These are phyloP conservation scores for Chanos chanos DNA, from an alignment of 2,797 vertebrate species.

Conservation along the genomic window DNA sequence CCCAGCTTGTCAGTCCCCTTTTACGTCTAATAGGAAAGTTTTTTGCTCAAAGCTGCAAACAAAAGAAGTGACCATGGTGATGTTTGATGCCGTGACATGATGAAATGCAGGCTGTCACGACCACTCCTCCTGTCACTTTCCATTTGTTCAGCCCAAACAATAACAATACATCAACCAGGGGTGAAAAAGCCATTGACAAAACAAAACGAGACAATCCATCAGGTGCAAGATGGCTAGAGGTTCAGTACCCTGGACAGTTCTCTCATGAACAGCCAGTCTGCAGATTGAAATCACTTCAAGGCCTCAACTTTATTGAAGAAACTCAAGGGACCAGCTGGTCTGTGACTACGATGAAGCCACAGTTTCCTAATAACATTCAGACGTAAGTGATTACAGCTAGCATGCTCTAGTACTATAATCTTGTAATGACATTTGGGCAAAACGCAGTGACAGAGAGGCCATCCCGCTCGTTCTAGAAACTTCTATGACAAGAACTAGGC, in stretches of 20 bases:
- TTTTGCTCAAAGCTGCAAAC: not conserved
- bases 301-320: constrained; percentile 11
- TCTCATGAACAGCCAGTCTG: constrained; percentile 3
- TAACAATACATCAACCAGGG: not conserved
- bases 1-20: constrained; percentile 4
- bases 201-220: not conserved
- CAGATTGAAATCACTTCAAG: constrained; percentile 27
- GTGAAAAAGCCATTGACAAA: too few relatives aligned
- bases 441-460: too few relatives aligned
- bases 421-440: too few relatives aligned
- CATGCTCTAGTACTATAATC: too few relatives aligned
- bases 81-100: not conserved
- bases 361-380: too few relatives aligned
- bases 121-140: too few relatives aligned
- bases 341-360: too few relatives aligned
- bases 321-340: constrained; percentile 40
- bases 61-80: not conserved
- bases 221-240: not conserved
- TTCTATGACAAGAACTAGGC: too few relatives aligned
- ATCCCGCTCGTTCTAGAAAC: too few relatives aligned
- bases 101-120: constrained; percentile 3
- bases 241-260: constrained; percentile 69
- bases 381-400: too few relatives aligned
- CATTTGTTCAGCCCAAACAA: not conserved
- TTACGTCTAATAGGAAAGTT: not conserved